Percentiles rank a stretch among this genome's conserved stretches.
These are phyloP conservation scores for Andrena chrysosceles DNA, from an alignment of 2,888 invertebrate species.

Conservation along the genomic window DNA sequence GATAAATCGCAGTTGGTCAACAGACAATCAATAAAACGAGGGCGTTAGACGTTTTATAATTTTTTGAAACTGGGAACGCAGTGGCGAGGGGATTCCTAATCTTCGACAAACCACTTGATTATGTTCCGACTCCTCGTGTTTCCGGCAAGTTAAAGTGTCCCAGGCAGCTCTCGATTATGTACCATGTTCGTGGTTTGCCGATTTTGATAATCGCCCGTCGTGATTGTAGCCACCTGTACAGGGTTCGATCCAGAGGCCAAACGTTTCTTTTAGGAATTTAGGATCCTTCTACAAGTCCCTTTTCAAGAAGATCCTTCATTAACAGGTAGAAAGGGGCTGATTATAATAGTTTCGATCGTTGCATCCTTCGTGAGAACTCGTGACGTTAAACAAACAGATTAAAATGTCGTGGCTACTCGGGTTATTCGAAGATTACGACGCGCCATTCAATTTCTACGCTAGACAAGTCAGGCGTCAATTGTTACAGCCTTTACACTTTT, in stretches of 20 bases:
- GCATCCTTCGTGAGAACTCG: background rate
- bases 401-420: constrained; percentile 3
- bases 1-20: too few species aligned
- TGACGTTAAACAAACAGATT: background rate
- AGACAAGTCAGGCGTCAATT: constrained; percentile 7
- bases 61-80: too few species aligned
- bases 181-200: background rate
- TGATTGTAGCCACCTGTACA: background rate
- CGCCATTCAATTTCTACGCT: background rate
- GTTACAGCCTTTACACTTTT: constrained; percentile 36
- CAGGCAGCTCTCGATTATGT: background rate
- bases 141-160: background rate
- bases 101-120: background rate
- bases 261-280: background rate
- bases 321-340: background rate
- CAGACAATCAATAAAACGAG: too few species aligned
- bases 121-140: background rate
- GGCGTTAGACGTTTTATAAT: too few species aligned
- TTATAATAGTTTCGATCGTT: constrained; percentile 1
- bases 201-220: background rate
- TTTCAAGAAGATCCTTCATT: background rate
- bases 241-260: background rate
- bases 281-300: background rate
- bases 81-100: background rate
- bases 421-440: constrained; percentile 8